These are phyloP conservation scores for Pemphigus obesinymphae DNA, from an alignment of 1,140 invertebrate species.

Conservation along the genomic window DNA sequence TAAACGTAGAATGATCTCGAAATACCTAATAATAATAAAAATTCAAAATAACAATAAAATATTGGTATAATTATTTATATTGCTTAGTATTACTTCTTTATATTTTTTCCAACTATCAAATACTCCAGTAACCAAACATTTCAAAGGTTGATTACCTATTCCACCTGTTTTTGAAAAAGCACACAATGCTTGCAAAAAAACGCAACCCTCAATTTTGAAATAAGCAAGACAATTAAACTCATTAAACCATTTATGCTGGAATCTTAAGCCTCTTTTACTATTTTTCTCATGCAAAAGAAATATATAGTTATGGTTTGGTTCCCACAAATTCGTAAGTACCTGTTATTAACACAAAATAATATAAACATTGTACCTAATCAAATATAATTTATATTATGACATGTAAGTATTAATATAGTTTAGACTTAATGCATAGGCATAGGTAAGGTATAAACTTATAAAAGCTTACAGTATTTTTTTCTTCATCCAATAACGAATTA, in stretches of 20 bases:
- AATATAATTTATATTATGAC: not conserved
- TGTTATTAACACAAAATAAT: not conserved
- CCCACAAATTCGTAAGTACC: not conserved
- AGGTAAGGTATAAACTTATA: not conserved
- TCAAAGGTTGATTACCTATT: too few relatives aligned
- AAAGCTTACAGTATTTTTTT: not conserved
- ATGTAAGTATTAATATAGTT: too few relatives aligned
- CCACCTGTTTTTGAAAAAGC: too few relatives aligned
- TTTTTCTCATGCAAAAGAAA: not conserved
- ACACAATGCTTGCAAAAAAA: too few relatives aligned
- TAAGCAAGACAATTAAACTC: not conserved
- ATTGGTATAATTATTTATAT: too few relatives aligned
- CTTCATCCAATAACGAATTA: not conserved
- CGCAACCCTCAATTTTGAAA: not conserved
- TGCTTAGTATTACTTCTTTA: too few relatives aligned
- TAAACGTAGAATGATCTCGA: not conserved
- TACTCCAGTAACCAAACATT: too few relatives aligned
- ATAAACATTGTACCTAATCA: not conserved
- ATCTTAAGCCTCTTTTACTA: too few relatives aligned
- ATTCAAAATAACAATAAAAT: not conserved
- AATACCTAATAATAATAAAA: not conserved
- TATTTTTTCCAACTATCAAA: too few relatives aligned
- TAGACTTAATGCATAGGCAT: not conserved
- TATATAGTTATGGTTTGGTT: not conserved
- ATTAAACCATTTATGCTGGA: not conserved